Conservation (phyloP, 2,113 vertebrate species). For the Prinia subflava region DNA sequence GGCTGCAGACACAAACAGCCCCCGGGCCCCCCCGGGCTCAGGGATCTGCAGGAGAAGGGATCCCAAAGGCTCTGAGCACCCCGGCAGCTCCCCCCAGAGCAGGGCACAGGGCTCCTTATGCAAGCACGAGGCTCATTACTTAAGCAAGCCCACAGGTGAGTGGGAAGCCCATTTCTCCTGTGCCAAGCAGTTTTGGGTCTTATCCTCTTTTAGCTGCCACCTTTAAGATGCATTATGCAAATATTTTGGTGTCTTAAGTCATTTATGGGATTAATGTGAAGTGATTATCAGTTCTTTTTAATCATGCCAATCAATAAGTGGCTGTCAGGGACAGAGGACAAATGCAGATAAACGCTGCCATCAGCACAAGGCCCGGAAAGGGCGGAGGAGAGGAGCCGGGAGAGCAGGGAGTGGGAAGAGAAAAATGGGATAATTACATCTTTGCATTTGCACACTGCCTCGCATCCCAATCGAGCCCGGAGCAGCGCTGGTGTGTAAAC, state of each 20-base stretch:
- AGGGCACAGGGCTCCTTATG: conserved; percentile 39
- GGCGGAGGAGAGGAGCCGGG: conserved; percentile 1
- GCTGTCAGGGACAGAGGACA: conserved; percentile 66
- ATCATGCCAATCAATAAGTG: conserved; percentile 68
- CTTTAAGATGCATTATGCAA: conserved; percentile 86
- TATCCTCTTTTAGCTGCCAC: conserved; percentile 84
- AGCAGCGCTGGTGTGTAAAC: not conserved
- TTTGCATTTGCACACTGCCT: not conserved
- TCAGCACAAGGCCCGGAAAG: conserved; percentile 42
- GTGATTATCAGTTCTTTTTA: conserved; percentile 77
- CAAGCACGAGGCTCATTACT: conserved; percentile 57
- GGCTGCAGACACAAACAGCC: not conserved
- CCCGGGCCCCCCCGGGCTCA: not conserved
- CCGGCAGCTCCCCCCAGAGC: not conserved
- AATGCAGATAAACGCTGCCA: conserved; percentile 70
- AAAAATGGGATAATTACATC: conserved; percentile 56
- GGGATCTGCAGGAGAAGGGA: not conserved
- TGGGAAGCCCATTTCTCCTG: conserved; percentile 73
- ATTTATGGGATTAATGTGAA: conserved; percentile 88
- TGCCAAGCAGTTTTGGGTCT: conserved; percentile 81
- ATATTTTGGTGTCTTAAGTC: conserved; percentile 83
- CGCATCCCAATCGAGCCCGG: not conserved
- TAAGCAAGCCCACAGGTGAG: conserved; percentile 65
- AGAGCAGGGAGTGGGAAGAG: conserved; percentile 25
- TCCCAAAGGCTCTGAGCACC: conserved; percentile 24